Evolutionary conservation across 2,888 invertebrate species (phyloP).

Genomic region (Protodeltote pygarga): DNA sequence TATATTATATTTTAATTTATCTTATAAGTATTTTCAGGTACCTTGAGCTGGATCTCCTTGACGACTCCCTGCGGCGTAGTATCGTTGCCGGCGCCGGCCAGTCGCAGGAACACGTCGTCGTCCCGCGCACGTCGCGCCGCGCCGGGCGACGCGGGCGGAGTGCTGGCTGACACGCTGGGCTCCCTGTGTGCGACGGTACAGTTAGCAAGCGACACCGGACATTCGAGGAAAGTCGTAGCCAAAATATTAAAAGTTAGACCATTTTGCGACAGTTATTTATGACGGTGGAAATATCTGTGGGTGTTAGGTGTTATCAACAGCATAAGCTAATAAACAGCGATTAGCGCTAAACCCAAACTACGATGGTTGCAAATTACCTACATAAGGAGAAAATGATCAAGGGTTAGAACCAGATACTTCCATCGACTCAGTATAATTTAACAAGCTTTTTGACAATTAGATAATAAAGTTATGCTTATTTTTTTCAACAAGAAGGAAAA

Average conservation of each 20-base stretch:
- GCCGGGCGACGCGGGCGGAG: conserved; percentile 87
- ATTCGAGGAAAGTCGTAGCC: conserved; percentile 9
- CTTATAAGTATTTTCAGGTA: conserved; percentile 56
- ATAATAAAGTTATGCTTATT: no score
- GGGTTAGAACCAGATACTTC: no score
- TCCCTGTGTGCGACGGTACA: conserved; percentile 65
- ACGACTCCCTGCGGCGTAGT: conserved; percentile 75
- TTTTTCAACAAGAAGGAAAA: not conserved
- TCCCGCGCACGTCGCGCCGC: conserved; percentile 87
- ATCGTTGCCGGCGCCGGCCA: conserved; percentile 88
- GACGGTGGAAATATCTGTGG: no score
- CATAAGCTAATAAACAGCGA: no score
- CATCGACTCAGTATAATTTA: no score
- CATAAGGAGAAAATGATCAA: no score
- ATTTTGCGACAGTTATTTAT: no score
- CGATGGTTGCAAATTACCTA: no score
- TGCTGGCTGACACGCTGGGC: conserved; percentile 64
- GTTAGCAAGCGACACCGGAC: conserved; percentile 46
- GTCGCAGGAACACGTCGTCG: conserved; percentile 92
- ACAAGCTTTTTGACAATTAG: no score
- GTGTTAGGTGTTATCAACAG: no score
- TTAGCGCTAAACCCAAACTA: no score
- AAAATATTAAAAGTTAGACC: not conserved
- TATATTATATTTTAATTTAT: no score
- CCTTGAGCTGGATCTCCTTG: conserved; percentile 87